Percentiles rank a stretch among this genome's conserved stretches.
These are phyloP conservation scores for Digitonthophagus gazella DNA, from an alignment of 2,888 invertebrate species.

Conservation along the genomic window DNA sequence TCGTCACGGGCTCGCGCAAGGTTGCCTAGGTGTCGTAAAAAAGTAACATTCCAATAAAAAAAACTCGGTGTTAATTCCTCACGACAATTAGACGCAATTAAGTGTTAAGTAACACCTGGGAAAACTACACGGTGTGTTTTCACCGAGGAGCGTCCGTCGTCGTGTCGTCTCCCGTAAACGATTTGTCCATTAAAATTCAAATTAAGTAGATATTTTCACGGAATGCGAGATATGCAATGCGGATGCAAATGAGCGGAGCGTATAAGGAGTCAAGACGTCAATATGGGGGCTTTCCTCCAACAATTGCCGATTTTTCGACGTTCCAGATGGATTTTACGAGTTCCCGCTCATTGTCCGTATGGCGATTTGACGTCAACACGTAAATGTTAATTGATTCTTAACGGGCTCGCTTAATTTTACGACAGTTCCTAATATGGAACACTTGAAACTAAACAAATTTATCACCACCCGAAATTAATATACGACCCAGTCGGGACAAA, in stretches of 20 bases:
- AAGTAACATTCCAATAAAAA: not conserved
- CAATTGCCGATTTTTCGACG: not conserved
- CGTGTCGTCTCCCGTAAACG: not conserved
- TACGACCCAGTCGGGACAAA: too few species aligned
- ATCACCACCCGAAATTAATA: too few species aligned
- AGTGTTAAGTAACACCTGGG: not conserved
- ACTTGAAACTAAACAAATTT: not conserved
- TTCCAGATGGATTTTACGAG: not conserved
- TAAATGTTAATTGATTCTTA: not conserved
- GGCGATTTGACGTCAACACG: not conserved
- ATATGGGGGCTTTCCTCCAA: not conserved
- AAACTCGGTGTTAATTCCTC: not conserved
- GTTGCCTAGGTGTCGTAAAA: not conserved
- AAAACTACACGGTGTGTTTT: not conserved
- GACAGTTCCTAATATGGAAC: not conserved
- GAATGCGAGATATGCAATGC: not conserved
- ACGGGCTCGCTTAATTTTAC: not conserved
- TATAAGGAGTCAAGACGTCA: not conserved
- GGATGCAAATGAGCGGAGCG: not conserved
- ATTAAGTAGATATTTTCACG: not conserved
- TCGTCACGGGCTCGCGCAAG: not conserved
- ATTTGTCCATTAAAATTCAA: not conserved
- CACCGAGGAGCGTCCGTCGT: not conserved
- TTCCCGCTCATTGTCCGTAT: not conserved
- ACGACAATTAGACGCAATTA: not conserved